phyloP scores from a whole-genome alignment of 2,797 vertebrate species.

The Phrynocephalus guinanensis region DNA sequence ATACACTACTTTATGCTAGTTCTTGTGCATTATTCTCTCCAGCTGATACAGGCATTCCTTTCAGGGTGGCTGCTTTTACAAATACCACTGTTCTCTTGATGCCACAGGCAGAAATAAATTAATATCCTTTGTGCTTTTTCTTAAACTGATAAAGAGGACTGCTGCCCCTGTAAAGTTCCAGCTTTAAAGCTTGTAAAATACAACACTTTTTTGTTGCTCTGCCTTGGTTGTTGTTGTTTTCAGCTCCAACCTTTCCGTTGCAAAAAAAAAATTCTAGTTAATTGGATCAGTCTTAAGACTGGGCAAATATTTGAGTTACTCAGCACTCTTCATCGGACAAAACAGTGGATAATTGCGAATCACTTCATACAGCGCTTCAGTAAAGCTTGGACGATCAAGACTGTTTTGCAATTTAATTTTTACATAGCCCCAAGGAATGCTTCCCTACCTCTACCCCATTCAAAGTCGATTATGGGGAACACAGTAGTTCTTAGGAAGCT shows the following conservation, averaged over 20 bases:
- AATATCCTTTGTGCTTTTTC: not conserved
- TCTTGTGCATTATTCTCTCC: not conserved
- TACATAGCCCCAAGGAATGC: not conserved
- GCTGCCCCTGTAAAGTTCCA: not conserved
- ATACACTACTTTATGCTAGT: too few species aligned
- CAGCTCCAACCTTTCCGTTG: not conserved
- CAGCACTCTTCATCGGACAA: not conserved
- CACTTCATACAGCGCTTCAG: not conserved
- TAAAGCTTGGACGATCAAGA: too few species aligned
- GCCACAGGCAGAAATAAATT: not conserved
- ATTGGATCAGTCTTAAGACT: not conserved
- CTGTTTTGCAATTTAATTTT: not conserved
- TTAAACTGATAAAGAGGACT: not conserved
- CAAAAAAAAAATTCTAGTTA: not conserved
- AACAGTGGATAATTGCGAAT: constrained; percentile 9
- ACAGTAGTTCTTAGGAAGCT: not conserved
- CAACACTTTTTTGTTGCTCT: not conserved
- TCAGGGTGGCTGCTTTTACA: not conserved
- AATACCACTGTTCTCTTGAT: not conserved
- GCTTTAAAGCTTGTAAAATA: not conserved
- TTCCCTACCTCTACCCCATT: not conserved
- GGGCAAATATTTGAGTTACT: constrained; percentile 10
- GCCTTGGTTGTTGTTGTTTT: not conserved
- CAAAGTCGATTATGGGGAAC: not conserved
- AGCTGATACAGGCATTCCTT: too few species aligned